Percentiles rank a stretch among this genome's conserved stretches.
phyloP scores from a whole-genome alignment of 2,888 invertebrate species.

The Octodonta nipae region DNA sequence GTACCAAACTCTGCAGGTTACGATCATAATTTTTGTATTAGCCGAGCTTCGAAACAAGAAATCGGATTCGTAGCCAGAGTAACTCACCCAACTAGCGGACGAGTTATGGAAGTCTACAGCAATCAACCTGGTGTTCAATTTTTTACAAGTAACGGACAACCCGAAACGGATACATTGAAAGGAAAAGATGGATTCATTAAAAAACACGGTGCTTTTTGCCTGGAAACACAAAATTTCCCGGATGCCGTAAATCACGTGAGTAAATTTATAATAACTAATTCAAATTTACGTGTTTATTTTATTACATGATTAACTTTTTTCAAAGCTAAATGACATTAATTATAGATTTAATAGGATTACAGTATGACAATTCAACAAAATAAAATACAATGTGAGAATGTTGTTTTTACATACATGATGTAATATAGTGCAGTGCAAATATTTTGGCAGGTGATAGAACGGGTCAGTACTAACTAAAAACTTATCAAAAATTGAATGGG shows the following conservation, averaged over 20 bases:
- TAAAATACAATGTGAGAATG: no score
- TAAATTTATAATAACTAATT: no score
- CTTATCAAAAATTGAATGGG: no score
- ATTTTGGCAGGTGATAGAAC: no score
- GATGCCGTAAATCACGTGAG: constrained; percentile 75
- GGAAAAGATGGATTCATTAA: constrained; percentile 23
- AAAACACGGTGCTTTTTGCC: constrained; percentile 57
- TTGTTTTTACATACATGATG: no score
- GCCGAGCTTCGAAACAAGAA: constrained; percentile 41
- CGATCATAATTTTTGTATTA: constrained; percentile 72
- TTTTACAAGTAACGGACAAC: constrained; percentile 69
- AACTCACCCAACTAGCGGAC: constrained; percentile 53
- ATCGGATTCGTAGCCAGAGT: constrained; percentile 52
- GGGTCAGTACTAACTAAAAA: no score
- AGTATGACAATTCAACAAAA: no score
- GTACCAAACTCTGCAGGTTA: constrained; percentile 56
- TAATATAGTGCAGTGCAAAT: no score
- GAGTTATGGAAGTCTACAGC: constrained; percentile 56
- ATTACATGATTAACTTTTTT: no score
- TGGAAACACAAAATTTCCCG: constrained; percentile 87
- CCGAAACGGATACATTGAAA: constrained; percentile 35
- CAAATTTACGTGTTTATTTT: no score
- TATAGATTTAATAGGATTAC: no score
- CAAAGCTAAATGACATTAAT: no score
- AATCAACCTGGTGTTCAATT: constrained; percentile 85